A percentile compares a stretch with the other conserved stretches of the same genome.
Evolutionary conservation across 2,797 vertebrate genomes (phyloP).

Genomic region (Melanotaenia trifasciata): DNA sequence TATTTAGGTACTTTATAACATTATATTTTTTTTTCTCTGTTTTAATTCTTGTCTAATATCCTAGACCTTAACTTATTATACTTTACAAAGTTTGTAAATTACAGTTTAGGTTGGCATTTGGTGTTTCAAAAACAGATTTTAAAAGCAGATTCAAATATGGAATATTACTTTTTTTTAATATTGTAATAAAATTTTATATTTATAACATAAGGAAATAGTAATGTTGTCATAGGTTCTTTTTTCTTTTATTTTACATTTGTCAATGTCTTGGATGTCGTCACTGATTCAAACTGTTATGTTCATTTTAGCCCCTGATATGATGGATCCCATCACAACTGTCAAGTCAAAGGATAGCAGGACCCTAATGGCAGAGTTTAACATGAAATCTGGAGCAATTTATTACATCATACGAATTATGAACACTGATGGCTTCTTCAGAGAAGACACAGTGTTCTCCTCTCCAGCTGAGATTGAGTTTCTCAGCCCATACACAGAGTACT

Average conservation of each 20-base stretch:
- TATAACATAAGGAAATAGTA: no score
- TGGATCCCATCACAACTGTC: slow-evolving; percentile 67
- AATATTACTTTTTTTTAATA: not conserved
- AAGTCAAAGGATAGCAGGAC: slow-evolving; percentile 88
- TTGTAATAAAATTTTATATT: no score
- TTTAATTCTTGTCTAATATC: not conserved
- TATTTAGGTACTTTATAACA: not conserved
- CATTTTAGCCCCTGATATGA: slow-evolving; percentile 83
- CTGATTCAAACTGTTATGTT: slow-evolving; percentile 7
- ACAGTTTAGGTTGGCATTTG: not conserved
- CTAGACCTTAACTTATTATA: not conserved
- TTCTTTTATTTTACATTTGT: not conserved
- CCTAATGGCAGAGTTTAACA: slow-evolving; percentile 87
- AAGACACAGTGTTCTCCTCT: slow-evolving; percentile 82
- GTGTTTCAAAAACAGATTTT: not conserved
- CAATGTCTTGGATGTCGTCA: not conserved
- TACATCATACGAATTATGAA: slow-evolving; percentile 86
- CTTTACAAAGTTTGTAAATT: not conserved
- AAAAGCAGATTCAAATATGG: not conserved
- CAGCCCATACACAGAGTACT: slow-evolving; percentile 87
- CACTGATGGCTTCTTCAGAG: slow-evolving; percentile 77
- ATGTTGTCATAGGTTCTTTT: no score
- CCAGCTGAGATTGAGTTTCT: slow-evolving; percentile 86
- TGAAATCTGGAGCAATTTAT: slow-evolving; percentile 76
- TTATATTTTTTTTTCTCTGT: not conserved